These are phyloP conservation scores for Myotis pilosus DNA, from an alignment of 2,797 vertebrate genomes.

Conservation along the genomic window DNA sequence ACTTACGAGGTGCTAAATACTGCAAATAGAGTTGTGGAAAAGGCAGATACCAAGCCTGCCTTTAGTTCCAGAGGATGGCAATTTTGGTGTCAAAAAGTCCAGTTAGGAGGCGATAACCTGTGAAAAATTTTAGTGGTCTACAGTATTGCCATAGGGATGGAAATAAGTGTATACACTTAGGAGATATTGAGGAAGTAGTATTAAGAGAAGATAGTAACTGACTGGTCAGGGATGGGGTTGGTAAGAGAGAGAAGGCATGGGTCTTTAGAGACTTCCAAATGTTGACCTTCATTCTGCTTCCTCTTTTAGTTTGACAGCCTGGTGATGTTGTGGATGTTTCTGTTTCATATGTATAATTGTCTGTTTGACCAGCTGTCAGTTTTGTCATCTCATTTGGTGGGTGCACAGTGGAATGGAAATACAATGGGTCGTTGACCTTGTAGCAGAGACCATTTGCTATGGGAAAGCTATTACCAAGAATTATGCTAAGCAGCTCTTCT, in stretches of 20 bases:
- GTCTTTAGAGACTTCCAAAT: neutral
- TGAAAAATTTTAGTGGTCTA: neutral
- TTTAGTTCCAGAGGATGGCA: neutral
- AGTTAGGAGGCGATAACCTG: neutral
- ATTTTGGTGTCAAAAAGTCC: neutral
- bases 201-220: neutral
- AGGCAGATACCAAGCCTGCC: neutral
- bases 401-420: slow-evolving; percentile 16
- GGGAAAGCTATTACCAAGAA: slow-evolving; percentile 60
- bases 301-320: neutral
- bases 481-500: slow-evolving; percentile 64
- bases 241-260: neutral
- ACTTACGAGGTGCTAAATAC: neutral
- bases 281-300: slow-evolving; percentile 17
- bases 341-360: neutral
- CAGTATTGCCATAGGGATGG: neutral
- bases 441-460: neutral
- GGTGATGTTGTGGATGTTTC: slow-evolving; percentile 44
- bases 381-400: slow-evolving; percentile 41
- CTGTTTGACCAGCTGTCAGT: slow-evolving; percentile 50
- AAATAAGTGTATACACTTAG: neutral
- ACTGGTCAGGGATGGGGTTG: neutral
- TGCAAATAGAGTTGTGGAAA: neutral
- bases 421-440: slow-evolving; percentile 39
- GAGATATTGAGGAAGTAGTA: neutral